Evolutionary conservation across 2,113 vertebrate species (phyloP).

Genomic region (Calidris pugnax): DNA sequence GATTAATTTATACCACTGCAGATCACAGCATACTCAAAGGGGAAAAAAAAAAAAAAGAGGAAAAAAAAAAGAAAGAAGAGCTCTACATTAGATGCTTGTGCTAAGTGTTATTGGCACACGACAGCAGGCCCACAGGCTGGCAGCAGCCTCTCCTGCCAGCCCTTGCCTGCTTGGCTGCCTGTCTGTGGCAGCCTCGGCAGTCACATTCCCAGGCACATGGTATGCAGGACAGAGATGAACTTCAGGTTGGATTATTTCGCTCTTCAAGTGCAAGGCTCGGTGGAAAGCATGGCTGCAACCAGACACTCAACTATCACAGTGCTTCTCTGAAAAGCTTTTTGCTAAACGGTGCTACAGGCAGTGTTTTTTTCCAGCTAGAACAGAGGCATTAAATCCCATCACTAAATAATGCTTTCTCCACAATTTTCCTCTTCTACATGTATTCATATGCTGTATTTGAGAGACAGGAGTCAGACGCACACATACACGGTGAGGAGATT

Average conservation of each 20-base stretch:
- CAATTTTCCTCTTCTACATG: background rate
- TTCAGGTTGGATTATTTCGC: background rate
- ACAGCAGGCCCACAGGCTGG: background rate
- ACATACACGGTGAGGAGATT: background rate
- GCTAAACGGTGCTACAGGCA: background rate
- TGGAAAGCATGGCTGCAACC: background rate
- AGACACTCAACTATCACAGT: background rate
- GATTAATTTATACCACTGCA: background rate
- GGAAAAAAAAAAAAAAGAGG: background rate
- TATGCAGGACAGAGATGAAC: background rate
- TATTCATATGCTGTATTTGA: background rate
- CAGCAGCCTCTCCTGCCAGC: background rate
- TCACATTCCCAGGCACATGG: background rate
- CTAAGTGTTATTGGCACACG: background rate
- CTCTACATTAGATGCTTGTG: background rate
- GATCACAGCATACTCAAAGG: background rate
- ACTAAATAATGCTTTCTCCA: background rate
- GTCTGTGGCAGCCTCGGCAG: background rate
- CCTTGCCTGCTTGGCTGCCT: background rate
- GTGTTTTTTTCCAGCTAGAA: background rate
- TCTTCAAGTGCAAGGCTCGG: background rate
- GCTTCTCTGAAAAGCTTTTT: background rate
- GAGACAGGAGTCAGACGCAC: background rate
- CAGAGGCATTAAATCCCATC: too few relatives aligned
- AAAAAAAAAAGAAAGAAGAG: background rate